Evolutionary conservation across 2,888 invertebrate species (phyloP).

Genomic region (Parapristionchus giblindavisi): DNA sequence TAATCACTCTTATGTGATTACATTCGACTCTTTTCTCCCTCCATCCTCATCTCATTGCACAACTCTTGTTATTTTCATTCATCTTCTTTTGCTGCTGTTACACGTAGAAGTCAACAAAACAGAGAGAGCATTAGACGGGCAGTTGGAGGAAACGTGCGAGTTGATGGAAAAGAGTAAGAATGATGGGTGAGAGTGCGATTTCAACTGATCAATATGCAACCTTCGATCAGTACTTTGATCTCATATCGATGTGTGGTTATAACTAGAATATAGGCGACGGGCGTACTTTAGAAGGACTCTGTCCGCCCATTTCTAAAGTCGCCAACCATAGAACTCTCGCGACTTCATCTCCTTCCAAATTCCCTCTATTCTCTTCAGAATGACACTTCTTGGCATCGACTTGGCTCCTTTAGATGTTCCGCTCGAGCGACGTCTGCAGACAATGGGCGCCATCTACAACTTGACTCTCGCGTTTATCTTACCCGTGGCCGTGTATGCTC

Average conservation of each 20-base stretch:
- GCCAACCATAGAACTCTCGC: no score
- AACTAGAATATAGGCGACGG: no score
- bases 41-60: neutral
- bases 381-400: constrained; percentile 78
- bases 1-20: constrained; percentile 11
- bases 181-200: no score
- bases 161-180: no score
- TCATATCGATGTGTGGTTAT: no score
- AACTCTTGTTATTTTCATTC: neutral
- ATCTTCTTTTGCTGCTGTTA: neutral
- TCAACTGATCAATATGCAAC: no score
- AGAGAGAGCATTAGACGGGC: no score
- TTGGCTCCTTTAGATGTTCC: constrained; percentile 87
- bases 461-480: constrained; percentile 75
- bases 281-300: no score
- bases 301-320: no score
- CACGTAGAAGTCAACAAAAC: no score
- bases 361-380: constrained; percentile 6
- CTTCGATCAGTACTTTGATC: no score
- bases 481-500: constrained; percentile 36
- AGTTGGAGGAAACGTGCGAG: no score
- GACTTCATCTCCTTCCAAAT: neutral
- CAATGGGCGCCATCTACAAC: constrained; percentile 80
- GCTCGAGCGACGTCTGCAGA: constrained; percentile 79
- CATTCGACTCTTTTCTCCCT: neutral